Base-by-base conservation (phyloP, 2,797 vertebrate genomes). In the Typhlichthys eigenmanni region DNA sequence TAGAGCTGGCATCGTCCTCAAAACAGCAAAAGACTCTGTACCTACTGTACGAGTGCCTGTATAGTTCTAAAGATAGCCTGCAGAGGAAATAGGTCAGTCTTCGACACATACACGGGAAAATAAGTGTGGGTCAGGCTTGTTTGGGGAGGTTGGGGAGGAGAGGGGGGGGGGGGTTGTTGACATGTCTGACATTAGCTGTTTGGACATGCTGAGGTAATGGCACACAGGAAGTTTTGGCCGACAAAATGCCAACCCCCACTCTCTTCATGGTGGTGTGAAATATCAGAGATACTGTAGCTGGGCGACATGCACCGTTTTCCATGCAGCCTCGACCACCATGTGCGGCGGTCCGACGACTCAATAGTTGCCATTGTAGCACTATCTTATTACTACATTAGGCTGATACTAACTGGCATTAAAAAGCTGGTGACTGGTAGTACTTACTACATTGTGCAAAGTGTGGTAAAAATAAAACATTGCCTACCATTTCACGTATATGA, bases 241-340 rank as follows among this genome's bases (percentile, higher is more conserved):
- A 32, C 71, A 70, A 69, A 64, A 63, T 9, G 3, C 14, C 73
- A 53, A 13, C 60, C 61, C 60, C 69, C 34, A 38, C 66, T 76
- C 65, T 83, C 75, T 55, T 65, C 90, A 87, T 47, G 9, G 56
- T 69, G 47, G 64, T 87, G 89, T 72, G 81, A 92, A 90, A 92
- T 93, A 85, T 85, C 84, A 68, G 72, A 69, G 70, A 81, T 73
- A 67, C 72, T 89, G 88, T 72, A 29, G 24, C 24, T 29, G 24
- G 24, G 24, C 24, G 80, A 89, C 63, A 71, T 71, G 78, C 64
- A 80, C 62, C 54, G 55, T 75, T 74, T 66, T 73, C 69, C 71
- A 73, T 69, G 65, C 34, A 61, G 63, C 54, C n/a, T 10, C 17
- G 68, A 66, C 3, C 49, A 24, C 76, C 68, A 75, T 78, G 62